Evolutionary conservation across 2,113 vertebrate genomes (phyloP).

Genomic region (Alligator sinensis): DNA sequence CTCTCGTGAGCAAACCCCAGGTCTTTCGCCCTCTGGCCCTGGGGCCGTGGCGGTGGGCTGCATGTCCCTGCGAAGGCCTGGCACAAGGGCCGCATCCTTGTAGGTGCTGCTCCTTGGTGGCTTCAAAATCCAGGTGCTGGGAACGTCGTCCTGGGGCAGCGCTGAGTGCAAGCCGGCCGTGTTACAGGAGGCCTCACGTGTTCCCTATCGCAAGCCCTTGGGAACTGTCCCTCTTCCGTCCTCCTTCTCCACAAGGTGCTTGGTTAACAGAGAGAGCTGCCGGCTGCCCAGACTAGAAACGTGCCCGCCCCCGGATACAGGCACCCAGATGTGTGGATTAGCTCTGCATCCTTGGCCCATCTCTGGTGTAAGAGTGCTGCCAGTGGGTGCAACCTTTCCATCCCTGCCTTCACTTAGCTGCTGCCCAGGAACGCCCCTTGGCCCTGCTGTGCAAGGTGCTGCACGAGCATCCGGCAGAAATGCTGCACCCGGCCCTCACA

Average conservation of each 20-base stretch:
- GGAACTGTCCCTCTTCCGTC: too few relatives aligned
- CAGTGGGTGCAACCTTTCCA: background rate
- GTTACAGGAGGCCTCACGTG: background rate
- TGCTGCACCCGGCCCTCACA: background rate
- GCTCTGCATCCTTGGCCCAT: background rate
- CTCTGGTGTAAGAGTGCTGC: background rate
- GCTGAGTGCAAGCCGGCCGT: too few relatives aligned
- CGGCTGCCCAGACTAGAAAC: background rate
- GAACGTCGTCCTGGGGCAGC: too few relatives aligned
- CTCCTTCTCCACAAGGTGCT: background rate
- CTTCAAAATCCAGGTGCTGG: background rate
- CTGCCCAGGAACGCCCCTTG: background rate
- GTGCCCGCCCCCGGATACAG: background rate
- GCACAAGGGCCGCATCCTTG: too few relatives aligned
- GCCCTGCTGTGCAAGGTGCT: background rate
- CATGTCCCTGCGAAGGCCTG: background rate
- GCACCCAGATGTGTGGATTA: too few relatives aligned
- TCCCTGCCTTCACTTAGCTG: background rate
- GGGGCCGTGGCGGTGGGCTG: too few relatives aligned
- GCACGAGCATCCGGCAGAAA: background rate
- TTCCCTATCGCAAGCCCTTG: background rate
- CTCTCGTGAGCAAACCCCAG: background rate
- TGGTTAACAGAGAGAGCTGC: background rate
- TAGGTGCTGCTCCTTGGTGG: background rate
- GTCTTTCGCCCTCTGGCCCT: background rate